Evolutionary conservation across 2,888 invertebrate genomes (phyloP).

Genomic region (Sinhomidia bicolor): DNA sequence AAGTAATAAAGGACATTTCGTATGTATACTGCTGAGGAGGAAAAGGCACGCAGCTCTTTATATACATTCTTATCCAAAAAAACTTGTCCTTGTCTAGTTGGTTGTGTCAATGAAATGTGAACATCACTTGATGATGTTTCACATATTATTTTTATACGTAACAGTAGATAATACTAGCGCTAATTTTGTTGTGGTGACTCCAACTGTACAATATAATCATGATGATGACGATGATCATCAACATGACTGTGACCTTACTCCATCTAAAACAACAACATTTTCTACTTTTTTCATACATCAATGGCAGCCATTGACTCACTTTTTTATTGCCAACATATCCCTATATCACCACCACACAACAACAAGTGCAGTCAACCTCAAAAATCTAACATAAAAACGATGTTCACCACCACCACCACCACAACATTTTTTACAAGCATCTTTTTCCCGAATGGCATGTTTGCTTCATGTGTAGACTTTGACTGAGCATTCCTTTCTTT

Average conservation of each 20-base stretch:
- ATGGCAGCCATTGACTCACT: constrained; percentile 7
- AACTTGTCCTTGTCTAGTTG: no score
- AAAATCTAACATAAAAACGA: neutral
- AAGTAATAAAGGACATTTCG: neutral
- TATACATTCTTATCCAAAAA: no score
- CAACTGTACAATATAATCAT: neutral
- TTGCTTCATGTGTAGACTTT: no score
- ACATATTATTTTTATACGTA: no score
- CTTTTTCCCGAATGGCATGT: neutral
- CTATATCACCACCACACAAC: no score
- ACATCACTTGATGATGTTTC: no score
- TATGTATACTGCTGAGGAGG: no score
- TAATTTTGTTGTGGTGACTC: no score
- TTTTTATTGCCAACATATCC: neutral
- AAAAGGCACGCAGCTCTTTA: no score
- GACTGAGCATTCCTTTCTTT: no score
- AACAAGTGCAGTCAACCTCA: neutral
- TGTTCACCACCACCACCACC: neutral
- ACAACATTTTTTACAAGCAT: neutral
- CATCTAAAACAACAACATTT: neutral
- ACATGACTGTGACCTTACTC: constrained; percentile 19
- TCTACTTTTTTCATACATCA: neutral
- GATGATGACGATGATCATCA: neutral
- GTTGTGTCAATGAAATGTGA: no score
- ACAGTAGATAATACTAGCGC: no score